Evolutionary conservation across 2,113 vertebrate genomes (phyloP), one percentile per base, ranked within the genome.

Genomic region (Azemiops feae): DNA sequence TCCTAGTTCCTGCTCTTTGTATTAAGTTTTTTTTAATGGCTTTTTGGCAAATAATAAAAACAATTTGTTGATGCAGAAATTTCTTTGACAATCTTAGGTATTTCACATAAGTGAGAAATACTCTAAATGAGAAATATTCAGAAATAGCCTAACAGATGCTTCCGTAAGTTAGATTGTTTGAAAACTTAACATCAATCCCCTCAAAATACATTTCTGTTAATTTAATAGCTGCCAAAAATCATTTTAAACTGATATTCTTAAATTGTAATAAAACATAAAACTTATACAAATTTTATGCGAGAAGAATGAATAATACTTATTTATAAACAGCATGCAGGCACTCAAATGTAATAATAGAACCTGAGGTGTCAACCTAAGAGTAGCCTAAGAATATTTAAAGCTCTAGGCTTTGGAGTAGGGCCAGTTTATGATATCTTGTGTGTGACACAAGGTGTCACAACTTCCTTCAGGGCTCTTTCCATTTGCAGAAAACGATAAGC

Each of bases 191-290:
- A 52, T 81, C 87, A 85, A 90, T 90, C 27, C 1, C 30, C 3
- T 69, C 81, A 92, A 60, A 92, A 94, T 64, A 27, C 5, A 10
- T 89, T 94, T 74, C 20, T 58, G 60, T 69, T 89, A 88, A 91
- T 92, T 91, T 45, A 22, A 43, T 0, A 91, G 25, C 4, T 57
- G 23, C 8, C 0, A 50, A 43, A 87, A 87, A 27, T 20, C 14
- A 3, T 45, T 85, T 54, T 52, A 45, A 91, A 55, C 14, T 43
- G 52, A 85, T 55, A 53, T 57, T 57, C 81, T 58, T 85, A 85
- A 52, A 91, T 55, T 54, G 34, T 34, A 91, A 86, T 27, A 86
- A 52, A 74, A 90, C 12, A 85, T 27, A 52, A 25, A 55, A 85
- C 39, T 30, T 86, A 58, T 22, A 43, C 39, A 91, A n/a, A 47